Base-by-base conservation (phyloP, 2,888 invertebrate species). In the Exocentrus adspersus region DNA sequence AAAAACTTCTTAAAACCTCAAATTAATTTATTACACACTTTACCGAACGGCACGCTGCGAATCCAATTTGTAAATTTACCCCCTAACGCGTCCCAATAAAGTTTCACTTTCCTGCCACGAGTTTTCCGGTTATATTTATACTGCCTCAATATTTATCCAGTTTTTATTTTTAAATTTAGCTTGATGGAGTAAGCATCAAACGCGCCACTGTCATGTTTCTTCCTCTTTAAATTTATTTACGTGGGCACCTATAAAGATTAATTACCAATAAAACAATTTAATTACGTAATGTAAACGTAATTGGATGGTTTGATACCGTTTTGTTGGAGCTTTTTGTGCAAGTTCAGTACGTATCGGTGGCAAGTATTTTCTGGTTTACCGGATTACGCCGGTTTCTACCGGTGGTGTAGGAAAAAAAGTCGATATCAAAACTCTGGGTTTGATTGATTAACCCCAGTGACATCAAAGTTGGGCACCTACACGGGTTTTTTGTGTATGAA, bases 191-290 rank as follows among this genome's bases (percentile, higher is more conserved):
- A 37, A 12, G 37, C 37, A 37, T 37, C 37, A 37, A 37, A 12
- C 12, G n/a, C 12, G 12, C 37, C 12, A 37, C 14, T 37, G 37
- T 37, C 37, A 2, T 37, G 37, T 37, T 37, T 37, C 37, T 12
- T 37, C 37, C 37, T 37, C 37, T 37, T 37, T 5, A 37, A 37
- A 37, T 37, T 37, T 37, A 37, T 37, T 37, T 37, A 37, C n/a
- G n/a, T n/a, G n/a, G n/a, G n/a, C n/a, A n/a, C 37, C 37, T 37
- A 37, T 37, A 37, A 37, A 37, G 37, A 37, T 37, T 37, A 37
- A 37, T 37, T 37, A 37, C 37, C 37, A 37, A 37, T 37, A 37
- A 37, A 37, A 37, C 14, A 37, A 37, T 12, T 37, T 37, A 12
- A 37, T 37, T 37, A 37, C 14, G 37, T 37, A 37, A 37, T 10